Evolutionary conservation across 1,140 invertebrate species (phyloP).

Genomic region (Diabrotica undecimpunctata): DNA sequence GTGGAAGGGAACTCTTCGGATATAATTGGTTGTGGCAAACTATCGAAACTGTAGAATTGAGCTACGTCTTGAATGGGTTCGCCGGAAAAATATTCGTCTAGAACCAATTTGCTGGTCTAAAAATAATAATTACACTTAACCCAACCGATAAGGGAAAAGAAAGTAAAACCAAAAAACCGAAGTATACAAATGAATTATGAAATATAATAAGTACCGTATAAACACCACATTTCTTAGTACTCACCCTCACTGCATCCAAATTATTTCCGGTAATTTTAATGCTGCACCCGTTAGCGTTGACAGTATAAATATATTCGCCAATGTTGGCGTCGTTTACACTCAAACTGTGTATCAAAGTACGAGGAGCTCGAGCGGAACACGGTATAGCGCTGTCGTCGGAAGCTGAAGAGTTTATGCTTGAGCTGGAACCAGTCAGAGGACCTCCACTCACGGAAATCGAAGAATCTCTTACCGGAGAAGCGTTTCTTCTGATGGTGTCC

Average conservation of each 20-base stretch:
- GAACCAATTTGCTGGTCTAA: conserved; percentile 77
- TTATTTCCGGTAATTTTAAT: conserved; percentile 81
- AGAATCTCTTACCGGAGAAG: conserved; percentile 74
- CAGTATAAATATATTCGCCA: conserved; percentile 83
- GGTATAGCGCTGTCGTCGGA: conserved; percentile 64
- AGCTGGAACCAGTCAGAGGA: conserved; percentile 62
- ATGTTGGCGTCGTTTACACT: conserved; percentile 79
- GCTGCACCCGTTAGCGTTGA: conserved; percentile 72
- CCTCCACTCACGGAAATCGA: conserved; percentile 47
- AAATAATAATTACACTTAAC: conserved; percentile 23
- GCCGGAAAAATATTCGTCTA: conserved; percentile 77
- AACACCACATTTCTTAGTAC: conserved; percentile 26
- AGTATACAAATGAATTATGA: no score
- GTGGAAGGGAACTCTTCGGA: conserved; percentile 27
- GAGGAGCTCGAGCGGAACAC: conserved; percentile 44
- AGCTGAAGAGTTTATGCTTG: conserved; percentile 68
- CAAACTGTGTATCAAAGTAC: conserved; percentile 70
- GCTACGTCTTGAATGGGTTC: conserved; percentile 53
- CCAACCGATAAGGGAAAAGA: neutral
- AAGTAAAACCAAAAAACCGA: no score
- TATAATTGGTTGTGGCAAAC: conserved; percentile 40
- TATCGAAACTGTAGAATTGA: conserved; percentile 55
- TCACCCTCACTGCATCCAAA: conserved; percentile 77
- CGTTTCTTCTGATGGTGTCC: conserved; percentile 87
- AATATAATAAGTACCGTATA: no score